Base-by-base conservation (phyloP, 2,113 vertebrate genomes). In the Pelobates fuscus region DNA sequence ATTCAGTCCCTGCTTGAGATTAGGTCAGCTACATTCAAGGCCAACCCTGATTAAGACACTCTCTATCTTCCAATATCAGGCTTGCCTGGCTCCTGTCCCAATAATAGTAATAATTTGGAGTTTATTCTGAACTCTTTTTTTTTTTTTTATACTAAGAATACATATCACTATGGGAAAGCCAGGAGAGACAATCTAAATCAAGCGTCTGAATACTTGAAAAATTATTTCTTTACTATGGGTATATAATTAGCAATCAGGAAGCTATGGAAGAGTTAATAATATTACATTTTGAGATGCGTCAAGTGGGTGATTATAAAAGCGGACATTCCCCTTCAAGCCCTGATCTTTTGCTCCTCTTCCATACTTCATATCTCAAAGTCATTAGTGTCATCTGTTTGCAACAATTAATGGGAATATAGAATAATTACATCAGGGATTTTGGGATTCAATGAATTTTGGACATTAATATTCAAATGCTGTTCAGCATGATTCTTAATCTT, bases 361-460 rank as follows among this genome's bases (percentile, higher is more conserved):
- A 86, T 78, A 86, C 84, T 86, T 86, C 91, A 88, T 86, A 87
- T 86, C 86, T 93, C 89, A 93, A 93, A 94, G 92, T 93, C 92
- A 93, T 94, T 94, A 94, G 92, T 89, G 89, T 94, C 93, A 94
- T 93, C 89, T 89, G 88, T 88, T 88, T 86, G 87, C 87, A 91
- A 93, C 89, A 92, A 93, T 86, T 88, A 91, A 92, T 91, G 84
- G 89, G 94, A 95, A 94, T 88, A 83, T 82, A 89, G 94, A 95
- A 93, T 98, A 96, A 98, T 96, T 96, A 91, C 94, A 91, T 93
- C 46, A 49, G 96, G 94, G 95, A 95, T 79, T 85, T 80, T 81
- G 95, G 92, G 94, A 95, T 83, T 89, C 79, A 54, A 83, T 90
- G 81, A 89, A 91, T 90, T 92, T 90, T 79, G 65, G 57, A 78